Evolutionary conservation across 2,113 vertebrate species (phyloP).

Genomic region (Orycteropus afer): DNA sequence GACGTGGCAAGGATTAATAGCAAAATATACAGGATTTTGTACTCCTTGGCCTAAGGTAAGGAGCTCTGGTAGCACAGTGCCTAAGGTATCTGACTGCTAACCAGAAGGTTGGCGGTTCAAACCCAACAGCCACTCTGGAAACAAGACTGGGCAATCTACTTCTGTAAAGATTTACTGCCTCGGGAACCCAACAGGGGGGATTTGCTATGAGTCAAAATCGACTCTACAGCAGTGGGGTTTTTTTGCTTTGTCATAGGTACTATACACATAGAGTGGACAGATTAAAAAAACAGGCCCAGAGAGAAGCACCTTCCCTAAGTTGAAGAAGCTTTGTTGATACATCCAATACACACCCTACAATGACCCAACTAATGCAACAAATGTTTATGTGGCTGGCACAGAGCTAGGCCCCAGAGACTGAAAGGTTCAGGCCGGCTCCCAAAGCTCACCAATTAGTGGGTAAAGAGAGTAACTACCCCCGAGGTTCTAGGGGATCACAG

Average conservation of each 20-base stretch:
- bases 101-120: too few relatives aligned
- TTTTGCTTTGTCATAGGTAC: too few relatives aligned
- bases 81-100: too few relatives aligned
- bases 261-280: not conserved
- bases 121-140: too few relatives aligned
- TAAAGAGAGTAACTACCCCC: not conserved
- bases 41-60: not conserved
- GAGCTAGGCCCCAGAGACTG: not conserved
- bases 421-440: not conserved
- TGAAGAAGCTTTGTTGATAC: not conserved
- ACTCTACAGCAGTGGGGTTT: too few relatives aligned
- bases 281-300: not conserved
- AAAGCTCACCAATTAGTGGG: conserved; percentile 38
- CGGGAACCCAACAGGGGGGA: too few relatives aligned
- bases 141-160: too few relatives aligned
- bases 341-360: not conserved
- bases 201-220: too few relatives aligned
- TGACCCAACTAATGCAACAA: not conserved
- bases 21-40: not conserved
- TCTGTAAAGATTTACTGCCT: too few relatives aligned
- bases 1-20: not conserved
- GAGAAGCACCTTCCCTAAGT: not conserved
- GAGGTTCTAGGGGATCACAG: not conserved
- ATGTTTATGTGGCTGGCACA: not conserved
- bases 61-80: too few relatives aligned